phyloP scores from a whole-genome alignment of 2,113 vertebrate species.

The Siniperca knerii region DNA sequence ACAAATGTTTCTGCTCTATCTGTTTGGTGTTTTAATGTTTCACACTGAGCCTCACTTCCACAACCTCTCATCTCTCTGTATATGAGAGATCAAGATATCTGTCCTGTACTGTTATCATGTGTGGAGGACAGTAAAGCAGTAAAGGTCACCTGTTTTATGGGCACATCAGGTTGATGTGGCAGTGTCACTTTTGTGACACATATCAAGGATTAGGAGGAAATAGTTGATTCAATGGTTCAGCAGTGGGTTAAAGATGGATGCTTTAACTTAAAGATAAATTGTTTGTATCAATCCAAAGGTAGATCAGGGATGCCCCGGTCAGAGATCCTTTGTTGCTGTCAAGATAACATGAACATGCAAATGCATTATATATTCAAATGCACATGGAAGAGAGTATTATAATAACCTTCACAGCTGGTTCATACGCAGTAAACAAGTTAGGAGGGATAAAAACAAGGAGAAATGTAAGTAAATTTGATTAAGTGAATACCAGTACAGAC shows the following conservation, averaged over 20 bases:
- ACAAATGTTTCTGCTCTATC: constrained; percentile 14
- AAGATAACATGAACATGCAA: neutral
- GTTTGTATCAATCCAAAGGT: neutral
- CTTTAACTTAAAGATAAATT: neutral
- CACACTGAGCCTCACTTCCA: constrained; percentile 11
- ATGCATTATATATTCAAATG: neutral
- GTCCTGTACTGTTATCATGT: neutral
- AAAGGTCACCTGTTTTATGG: constrained; percentile 8
- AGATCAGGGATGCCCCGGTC: neutral
- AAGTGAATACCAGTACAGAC: constrained; percentile 13
- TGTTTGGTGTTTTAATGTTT: constrained; percentile 28
- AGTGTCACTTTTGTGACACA: neutral
- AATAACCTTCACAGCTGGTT: constrained; percentile 57
- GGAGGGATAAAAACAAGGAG: constrained; percentile 10
- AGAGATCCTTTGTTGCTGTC: neutral
- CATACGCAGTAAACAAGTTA: constrained; percentile 18
- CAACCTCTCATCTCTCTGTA: neutral
- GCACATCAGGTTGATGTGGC: neutral
- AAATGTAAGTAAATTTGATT: constrained; percentile 59
- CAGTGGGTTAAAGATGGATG: neutral
- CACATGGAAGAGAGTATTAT: constrained; percentile 27
- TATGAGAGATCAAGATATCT: neutral
- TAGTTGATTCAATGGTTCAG: neutral
- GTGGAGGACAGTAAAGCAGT: constrained; percentile 1
- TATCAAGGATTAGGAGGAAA: neutral